These are phyloP conservation scores for Mechanitis messenoides DNA, from an alignment of 2,888 invertebrate species.

Conservation along the genomic window DNA sequence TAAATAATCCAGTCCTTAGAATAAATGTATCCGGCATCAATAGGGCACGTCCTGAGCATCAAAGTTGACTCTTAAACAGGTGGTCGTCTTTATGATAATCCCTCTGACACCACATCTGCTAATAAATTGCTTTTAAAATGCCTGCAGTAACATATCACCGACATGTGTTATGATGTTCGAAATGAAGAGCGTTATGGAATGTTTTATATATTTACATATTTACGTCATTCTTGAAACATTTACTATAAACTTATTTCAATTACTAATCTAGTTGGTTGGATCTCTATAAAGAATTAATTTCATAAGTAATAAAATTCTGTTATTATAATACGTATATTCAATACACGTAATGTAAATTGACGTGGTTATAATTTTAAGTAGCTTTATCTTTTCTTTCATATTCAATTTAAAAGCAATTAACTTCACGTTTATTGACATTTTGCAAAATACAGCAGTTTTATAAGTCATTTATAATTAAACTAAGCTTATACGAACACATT, in stretches of 20 bases:
- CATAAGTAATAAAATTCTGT: too few species aligned
- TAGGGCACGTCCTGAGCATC: constrained; percentile 46
- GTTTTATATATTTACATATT: too few species aligned
- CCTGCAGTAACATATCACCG: constrained; percentile 44
- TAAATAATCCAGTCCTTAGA: constrained; percentile 34
- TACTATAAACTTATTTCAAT: too few species aligned
- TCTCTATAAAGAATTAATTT: too few species aligned
- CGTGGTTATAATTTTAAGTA: too few species aligned
- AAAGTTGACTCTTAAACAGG: constrained; percentile 59
- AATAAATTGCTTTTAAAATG: constrained; percentile 52
- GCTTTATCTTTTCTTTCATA: too few species aligned
- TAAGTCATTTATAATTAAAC: constrained; percentile 20
- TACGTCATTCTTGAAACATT: too few species aligned
- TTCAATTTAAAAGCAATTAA: constrained; percentile 11
- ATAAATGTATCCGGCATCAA: constrained; percentile 59
- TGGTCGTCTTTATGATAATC: constrained; percentile 70
- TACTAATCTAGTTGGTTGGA: too few species aligned
- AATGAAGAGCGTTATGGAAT: constrained; percentile 26
- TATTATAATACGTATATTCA: too few species aligned
- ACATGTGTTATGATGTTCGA: constrained; percentile 55
- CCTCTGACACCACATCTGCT: constrained; percentile 56
- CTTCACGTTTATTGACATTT: constrained; percentile 13
- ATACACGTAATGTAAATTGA: too few species aligned
- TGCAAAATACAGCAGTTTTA: constrained; percentile 13
- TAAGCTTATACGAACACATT: constrained; percentile 17